Percentiles rank a stretch among this genome's conserved stretches.
These are phyloP conservation scores for Meandrusa payeni DNA, from an alignment of 2,888 invertebrate species.

Conservation along the genomic window DNA sequence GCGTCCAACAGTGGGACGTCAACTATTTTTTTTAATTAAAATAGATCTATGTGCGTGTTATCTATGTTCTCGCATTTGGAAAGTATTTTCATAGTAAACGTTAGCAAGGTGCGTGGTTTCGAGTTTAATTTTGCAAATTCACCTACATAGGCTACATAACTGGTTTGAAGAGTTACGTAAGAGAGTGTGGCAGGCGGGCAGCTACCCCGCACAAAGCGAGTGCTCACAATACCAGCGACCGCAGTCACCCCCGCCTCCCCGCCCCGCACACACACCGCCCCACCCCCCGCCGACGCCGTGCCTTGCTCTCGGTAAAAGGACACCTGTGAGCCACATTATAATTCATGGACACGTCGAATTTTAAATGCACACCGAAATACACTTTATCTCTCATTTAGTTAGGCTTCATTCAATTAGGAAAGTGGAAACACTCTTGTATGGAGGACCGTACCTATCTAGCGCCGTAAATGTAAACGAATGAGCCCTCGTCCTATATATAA, in stretches of 20 bases:
- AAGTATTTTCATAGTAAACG: too few species aligned
- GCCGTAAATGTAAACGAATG: too few species aligned
- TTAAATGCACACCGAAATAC: constrained; percentile 18
- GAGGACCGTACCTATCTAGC: too few species aligned
- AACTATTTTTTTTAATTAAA: too few species aligned
- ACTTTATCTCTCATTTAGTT: constrained; percentile 16
- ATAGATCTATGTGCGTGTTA: too few species aligned
- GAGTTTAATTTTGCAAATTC: too few species aligned
- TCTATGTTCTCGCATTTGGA: too few species aligned
- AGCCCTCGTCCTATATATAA: too few species aligned
- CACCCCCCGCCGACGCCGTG: neutral
- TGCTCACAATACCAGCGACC: constrained; percentile 11
- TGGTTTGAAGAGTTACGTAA: constrained; percentile 18
- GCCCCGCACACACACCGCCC: neutral
- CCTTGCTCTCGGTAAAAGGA: constrained; percentile 19
- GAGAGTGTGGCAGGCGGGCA: constrained; percentile 1
- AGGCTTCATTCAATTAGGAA: constrained; percentile 13
- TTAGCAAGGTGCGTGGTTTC: too few species aligned
- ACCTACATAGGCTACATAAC: neutral
- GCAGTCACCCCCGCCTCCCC: constrained; percentile 9
- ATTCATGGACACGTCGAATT: constrained; percentile 20
- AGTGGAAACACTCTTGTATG: neutral
- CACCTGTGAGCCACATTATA: constrained; percentile 23
- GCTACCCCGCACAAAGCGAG: constrained; percentile 2
- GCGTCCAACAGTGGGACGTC: too few species aligned